phyloP scores from a whole-genome alignment of 2,888 invertebrate species.

The Caradrina clavipalpis region DNA sequence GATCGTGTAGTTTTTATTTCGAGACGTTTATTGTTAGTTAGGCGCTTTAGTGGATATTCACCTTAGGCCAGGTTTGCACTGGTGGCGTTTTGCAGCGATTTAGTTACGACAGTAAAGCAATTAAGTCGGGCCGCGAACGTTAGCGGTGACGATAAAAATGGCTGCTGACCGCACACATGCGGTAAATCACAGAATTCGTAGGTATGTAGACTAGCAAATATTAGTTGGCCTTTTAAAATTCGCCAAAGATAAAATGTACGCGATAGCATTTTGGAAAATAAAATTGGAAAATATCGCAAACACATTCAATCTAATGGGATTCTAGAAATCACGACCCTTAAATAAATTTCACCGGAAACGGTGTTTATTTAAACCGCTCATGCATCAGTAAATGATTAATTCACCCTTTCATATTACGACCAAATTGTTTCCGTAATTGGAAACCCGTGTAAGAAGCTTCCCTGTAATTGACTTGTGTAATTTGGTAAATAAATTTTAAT shows the following conservation, averaged over 20 bases:
- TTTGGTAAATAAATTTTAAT: conserved; percentile 39
- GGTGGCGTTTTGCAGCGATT: conserved; percentile 29
- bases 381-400: conserved; percentile 19
- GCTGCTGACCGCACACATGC: conserved; percentile 34
- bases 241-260: neutral
- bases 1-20: neutral
- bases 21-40: neutral
- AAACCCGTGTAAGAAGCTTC: conserved; percentile 27
- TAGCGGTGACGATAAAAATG: conserved; percentile 49
- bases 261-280: neutral
- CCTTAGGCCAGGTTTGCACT: neutral
- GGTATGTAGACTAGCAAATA: conserved; percentile 5
- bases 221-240: neutral
- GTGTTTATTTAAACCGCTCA: conserved; percentile 4
- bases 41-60: conserved; percentile 2
- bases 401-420: conserved; percentile 29
- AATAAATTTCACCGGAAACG: neutral
- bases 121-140: conserved; percentile 32
- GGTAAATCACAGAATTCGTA: conserved; percentile 38
- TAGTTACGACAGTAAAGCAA: conserved; percentile 40
- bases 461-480: conserved; percentile 37
- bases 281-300: neutral
- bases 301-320: neutral
- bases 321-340: neutral
- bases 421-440: conserved; percentile 40